A percentile compares a stretch with the other conserved stretches of the same genome.
Evolutionary conservation across 2,888 invertebrate species (phyloP).

Genomic region (Myathropa florea): DNA sequence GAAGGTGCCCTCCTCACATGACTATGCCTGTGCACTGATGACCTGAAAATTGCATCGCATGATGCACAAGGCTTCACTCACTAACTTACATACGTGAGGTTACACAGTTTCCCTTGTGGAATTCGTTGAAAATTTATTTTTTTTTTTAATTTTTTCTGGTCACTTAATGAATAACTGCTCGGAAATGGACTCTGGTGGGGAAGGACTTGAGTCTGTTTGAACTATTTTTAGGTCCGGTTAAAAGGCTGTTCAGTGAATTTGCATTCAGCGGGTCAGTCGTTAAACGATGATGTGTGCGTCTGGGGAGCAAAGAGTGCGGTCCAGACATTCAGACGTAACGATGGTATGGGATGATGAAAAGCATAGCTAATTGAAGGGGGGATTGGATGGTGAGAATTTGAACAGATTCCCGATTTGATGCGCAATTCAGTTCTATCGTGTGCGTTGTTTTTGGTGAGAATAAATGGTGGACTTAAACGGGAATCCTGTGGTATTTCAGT

Average conservation of each 20-base stretch:
- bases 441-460: no score
- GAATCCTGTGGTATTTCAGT: no score
- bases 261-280: not conserved
- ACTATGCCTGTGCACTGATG: conserved; percentile 46
- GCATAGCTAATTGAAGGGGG: no score
- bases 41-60: conserved; percentile 56
- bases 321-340: no score
- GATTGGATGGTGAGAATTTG: no score
- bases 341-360: no score
- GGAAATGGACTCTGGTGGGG: conserved; percentile 36
- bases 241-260: not conserved
- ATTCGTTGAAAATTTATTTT: not conserved
- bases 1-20: conserved; percentile 41
- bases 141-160: conserved; percentile 45
- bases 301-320: not conserved
- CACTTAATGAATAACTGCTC: conserved; percentile 62
- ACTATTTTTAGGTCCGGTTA: conserved; percentile 13
- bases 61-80: conserved; percentile 19
- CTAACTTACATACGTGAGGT: conserved; percentile 34
- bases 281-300: not conserved
- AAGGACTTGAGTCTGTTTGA: not conserved
- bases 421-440: no score
- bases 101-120: not conserved
- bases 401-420: no score
- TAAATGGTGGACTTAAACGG: no score